Evolutionary conservation across 2,888 invertebrate genomes (phyloP).

Genomic region (Salticus scenicus): DNA sequence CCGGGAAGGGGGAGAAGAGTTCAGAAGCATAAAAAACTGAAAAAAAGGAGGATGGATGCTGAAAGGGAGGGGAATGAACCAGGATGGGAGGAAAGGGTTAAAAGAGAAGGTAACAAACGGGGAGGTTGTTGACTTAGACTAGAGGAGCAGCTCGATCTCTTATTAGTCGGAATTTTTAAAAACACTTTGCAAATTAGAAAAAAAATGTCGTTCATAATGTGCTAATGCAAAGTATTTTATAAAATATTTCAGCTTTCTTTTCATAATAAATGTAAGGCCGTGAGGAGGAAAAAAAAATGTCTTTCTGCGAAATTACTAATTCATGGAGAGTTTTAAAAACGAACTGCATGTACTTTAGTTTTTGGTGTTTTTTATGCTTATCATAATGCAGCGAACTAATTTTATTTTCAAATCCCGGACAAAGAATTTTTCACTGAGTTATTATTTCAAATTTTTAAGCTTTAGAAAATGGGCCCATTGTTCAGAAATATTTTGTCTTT

Average conservation of each 20-base stretch:
- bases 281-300: neutral
- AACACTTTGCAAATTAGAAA: neutral
- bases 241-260: slow-evolving; percentile 12
- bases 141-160: neutral
- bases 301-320: neutral
- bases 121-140: slow-evolving; percentile 18
- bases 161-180: slow-evolving; percentile 17
- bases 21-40: slow-evolving; percentile 19
- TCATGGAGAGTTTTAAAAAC: neutral
- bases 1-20: slow-evolving; percentile 35
- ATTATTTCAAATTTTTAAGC: slow-evolving; percentile 4
- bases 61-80: slow-evolving; percentile 31
- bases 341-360: neutral
- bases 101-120: slow-evolving; percentile 28
- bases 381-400: slow-evolving; percentile 6
- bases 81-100: slow-evolving; percentile 45
- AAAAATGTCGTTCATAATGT: slow-evolving; percentile 7
- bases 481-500: neutral
- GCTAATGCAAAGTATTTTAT: slow-evolving; percentile 15
- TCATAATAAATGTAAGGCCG: slow-evolving; percentile 15
- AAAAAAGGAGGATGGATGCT: slow-evolving; percentile 26
- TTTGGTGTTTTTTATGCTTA: neutral
- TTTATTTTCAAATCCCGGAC: neutral
- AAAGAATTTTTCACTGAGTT: neutral
- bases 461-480: slow-evolving; percentile 9